A percentile compares a stretch with the other conserved stretches of the same genome.
Conservation (phyloP, 2,113 vertebrate genomes). For the Salvelinus namaycush region DNA sequence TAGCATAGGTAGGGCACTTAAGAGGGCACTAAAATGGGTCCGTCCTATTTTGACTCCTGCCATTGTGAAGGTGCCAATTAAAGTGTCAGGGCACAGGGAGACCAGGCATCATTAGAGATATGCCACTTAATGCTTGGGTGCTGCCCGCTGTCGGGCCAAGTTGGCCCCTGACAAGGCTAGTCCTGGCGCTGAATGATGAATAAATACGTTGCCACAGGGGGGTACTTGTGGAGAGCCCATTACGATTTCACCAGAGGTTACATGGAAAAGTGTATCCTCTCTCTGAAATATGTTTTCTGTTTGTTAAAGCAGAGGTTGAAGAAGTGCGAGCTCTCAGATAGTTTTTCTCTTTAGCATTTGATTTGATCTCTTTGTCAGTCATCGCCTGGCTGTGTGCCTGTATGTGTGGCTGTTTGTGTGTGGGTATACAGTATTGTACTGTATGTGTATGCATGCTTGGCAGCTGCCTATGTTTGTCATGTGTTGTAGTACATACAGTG, state of each 20-base stretch:
- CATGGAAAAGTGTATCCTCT: slow-evolving; percentile 46
- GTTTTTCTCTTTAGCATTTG: slow-evolving; percentile 7
- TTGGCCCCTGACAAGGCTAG: slow-evolving; percentile 30
- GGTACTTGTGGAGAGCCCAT: slow-evolving; percentile 29
- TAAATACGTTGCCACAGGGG: slow-evolving; percentile 25
- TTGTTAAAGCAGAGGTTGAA: slow-evolving; percentile 21
- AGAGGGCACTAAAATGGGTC: slow-evolving; percentile 44
- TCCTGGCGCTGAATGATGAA: slow-evolving; percentile 27
- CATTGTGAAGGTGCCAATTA: too few relatives aligned
- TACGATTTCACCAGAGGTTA: slow-evolving; percentile 32
- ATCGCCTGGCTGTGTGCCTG: background rate
- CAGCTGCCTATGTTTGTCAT: too few relatives aligned
- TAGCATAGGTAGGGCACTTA: slow-evolving; percentile 10
- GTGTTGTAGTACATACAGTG: too few relatives aligned
- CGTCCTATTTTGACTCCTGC: slow-evolving; percentile 39
- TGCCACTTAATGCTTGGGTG: slow-evolving; percentile 45
- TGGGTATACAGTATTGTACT: too few relatives aligned
- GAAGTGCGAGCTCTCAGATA: slow-evolving; percentile 1
- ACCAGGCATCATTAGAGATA: slow-evolving; percentile 43
- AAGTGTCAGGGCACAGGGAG: slow-evolving; percentile 35
- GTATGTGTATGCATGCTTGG: too few relatives aligned
- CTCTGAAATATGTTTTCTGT: slow-evolving; percentile 8
- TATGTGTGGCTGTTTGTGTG: too few relatives aligned
- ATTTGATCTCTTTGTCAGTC: slow-evolving; percentile 10
- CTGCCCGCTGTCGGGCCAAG: slow-evolving; percentile 33